Evolutionary conservation across 2,797 vertebrate species (phyloP).

Genomic region (Parauchenoglanis punctatus): DNA sequence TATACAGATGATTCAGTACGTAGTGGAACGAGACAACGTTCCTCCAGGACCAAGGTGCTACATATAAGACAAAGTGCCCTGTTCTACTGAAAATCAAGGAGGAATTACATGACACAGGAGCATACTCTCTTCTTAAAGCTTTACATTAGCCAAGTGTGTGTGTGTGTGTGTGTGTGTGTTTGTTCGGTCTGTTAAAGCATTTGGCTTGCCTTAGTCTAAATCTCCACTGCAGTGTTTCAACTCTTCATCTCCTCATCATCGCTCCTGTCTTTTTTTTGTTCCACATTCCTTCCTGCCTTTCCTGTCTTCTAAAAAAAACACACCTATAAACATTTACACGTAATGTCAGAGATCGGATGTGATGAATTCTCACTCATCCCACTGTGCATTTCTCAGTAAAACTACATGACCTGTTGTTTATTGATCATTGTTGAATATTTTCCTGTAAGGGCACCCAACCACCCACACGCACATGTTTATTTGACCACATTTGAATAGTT

Average conservation of each 20-base stretch:
- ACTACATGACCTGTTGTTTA: background rate
- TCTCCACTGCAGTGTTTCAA: background rate
- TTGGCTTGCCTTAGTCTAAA: background rate
- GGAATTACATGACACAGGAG: background rate
- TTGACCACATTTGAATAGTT: background rate
- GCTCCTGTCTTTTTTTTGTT: background rate
- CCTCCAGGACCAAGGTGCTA: too few relatives aligned
- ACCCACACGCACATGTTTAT: background rate
- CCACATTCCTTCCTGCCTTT: constrained; percentile 3
- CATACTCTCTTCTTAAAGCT: background rate
- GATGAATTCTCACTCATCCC: constrained; percentile 17
- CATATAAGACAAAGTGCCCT: too few relatives aligned
- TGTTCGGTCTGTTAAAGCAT: background rate
- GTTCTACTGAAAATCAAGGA: background rate
- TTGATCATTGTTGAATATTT: background rate
- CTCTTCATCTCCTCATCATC: background rate
- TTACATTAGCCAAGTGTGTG: background rate
- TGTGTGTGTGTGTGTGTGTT: constrained; percentile 1
- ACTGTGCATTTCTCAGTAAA: background rate
- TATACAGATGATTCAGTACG: too few relatives aligned
- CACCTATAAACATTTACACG: constrained; percentile 4
- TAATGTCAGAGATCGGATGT: constrained; percentile 22
- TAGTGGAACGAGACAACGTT: too few relatives aligned
- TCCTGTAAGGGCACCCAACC: background rate
- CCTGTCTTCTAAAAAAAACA: constrained; percentile 3